Conservation (phyloP, 1,140 invertebrate genomes). For the Asbolus verrucosus region DNA sequence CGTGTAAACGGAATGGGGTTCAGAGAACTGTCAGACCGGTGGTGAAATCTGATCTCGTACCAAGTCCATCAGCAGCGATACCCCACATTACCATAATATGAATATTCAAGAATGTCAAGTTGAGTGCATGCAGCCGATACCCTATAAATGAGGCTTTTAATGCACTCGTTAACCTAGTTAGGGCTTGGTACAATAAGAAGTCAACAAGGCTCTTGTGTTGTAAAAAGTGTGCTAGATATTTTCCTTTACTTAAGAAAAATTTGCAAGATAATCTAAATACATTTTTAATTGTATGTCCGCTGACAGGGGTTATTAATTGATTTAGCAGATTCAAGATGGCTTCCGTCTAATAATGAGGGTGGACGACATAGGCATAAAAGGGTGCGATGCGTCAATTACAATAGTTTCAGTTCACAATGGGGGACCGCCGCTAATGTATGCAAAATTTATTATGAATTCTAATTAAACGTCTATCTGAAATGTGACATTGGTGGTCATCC, state of each 20-base stretch:
- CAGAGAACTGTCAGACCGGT: slow-evolving; percentile 19
- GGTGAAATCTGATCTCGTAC: slow-evolving; percentile 26
- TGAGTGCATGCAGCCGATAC: slow-evolving; percentile 39
- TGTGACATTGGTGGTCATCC: slow-evolving; percentile 32
- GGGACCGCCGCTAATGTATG: slow-evolving; percentile 21
- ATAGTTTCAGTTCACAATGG: slow-evolving; percentile 25
- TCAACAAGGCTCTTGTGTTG: too few species aligned
- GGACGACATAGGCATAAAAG: slow-evolving; percentile 12
- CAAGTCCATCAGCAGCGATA: slow-evolving; percentile 38
- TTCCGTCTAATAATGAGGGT: slow-evolving; percentile 7
- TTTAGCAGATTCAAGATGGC: slow-evolving; percentile 26
- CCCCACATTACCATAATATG: slow-evolving; percentile 40
- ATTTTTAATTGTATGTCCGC: neutral
- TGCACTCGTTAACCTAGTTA: slow-evolving; percentile 30
- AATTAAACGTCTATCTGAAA: slow-evolving; percentile 30
- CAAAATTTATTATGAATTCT: slow-evolving; percentile 32
- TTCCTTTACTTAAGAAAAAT: neutral
- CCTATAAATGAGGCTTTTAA: slow-evolving; percentile 40
- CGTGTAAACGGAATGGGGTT: neutral
- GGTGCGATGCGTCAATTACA: slow-evolving; percentile 28
- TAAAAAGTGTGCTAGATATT: too few species aligned
- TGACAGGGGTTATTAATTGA: slow-evolving; percentile 15
- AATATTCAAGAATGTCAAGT: slow-evolving; percentile 42
- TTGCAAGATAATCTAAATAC: slow-evolving; percentile 1
- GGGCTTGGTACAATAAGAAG: neutral